Evolutionary conservation across 2,113 vertebrate genomes (phyloP).

Genomic region (Uria lomvia): DNA sequence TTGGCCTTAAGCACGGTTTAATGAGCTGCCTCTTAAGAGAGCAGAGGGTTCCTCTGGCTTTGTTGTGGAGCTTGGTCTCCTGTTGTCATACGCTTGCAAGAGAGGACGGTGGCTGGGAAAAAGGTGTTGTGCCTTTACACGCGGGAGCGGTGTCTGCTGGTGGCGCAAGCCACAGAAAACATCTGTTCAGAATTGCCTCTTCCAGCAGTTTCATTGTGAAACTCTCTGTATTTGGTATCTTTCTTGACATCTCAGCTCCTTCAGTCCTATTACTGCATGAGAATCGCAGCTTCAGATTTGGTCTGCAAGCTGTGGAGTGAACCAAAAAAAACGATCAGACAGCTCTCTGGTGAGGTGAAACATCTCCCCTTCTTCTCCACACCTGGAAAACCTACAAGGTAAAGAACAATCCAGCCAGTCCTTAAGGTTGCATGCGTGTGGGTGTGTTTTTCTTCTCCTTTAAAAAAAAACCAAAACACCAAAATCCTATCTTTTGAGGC

Average conservation of each 20-base stretch:
- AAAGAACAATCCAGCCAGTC: neutral
- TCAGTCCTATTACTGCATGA: neutral
- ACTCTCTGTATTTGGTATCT: neutral
- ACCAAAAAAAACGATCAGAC: neutral
- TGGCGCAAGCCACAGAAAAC: rapidly evolving
- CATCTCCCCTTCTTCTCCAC: neutral
- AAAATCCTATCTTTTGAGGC: neutral
- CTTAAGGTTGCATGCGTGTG: neutral
- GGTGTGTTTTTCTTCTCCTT: neutral
- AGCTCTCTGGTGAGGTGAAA: neutral
- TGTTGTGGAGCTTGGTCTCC: neutral
- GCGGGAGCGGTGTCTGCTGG: rapidly evolving
- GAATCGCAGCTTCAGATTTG: neutral
- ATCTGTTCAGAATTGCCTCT: neutral
- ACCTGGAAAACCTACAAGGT: neutral
- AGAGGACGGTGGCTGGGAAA: neutral
- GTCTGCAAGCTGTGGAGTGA: neutral
- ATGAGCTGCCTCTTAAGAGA: neutral
- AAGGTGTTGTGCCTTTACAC: neutral
- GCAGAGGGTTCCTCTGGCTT: neutral
- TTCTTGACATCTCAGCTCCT: neutral
- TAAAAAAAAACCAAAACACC: neutral
- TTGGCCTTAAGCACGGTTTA: neutral
- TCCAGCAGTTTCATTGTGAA: neutral
- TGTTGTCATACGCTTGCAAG: rapidly evolving